Base-by-base conservation (phyloP, 2,888 invertebrate genomes). In the Amphimallon solstitiale region DNA sequence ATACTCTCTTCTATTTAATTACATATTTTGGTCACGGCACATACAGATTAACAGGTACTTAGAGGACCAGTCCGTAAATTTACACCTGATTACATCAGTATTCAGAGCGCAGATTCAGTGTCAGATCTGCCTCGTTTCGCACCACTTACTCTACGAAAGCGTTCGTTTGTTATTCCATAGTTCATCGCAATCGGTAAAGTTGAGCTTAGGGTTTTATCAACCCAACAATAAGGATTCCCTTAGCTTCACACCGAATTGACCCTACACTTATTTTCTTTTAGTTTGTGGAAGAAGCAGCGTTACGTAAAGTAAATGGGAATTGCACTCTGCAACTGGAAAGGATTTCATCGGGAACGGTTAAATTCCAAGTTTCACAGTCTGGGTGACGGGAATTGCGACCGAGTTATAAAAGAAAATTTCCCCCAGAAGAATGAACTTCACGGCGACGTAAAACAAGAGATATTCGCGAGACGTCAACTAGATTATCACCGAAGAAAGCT, bases 61-160 rank as follows among this genome's bases (percentile, higher is more conserved):
- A 77, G 71, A 71, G 73, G 71, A 69, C 65, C 65, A 68, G 70
- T 70, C 67, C 69, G 71, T 63, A 71, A 68, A 73, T 74, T 74
- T 62, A 70, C 75, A 78, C 77, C 78, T 79, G 79, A 79, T 79
- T 79, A 79, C 79, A 80, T 80, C 77, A 75, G 76, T 79, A 79
- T 80, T 78, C 80, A 68, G 70, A 70, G 63, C 74, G 65, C 70
- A 73, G 52, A 64, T 29, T 29, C 29, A 29, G 62, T 72, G 72
- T 76, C 71, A 78, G 79, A 77, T 78, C 79, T 79, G 79, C 76
- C 77, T 72, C 72, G 70, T 74, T 76, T 77, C 76, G 77, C 75
- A 76, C 68, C 68, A 73, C 67, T 72, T 75, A 72, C 71, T 70
- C 74, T 68, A 74, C 29, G 74, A 76, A 78, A 74, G 76, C 74